Evolutionary conservation across 2,113 vertebrate species (phyloP), one percentile per base, ranked within the genome.

Genomic region (Anarhynchus alexandrinus): DNA sequence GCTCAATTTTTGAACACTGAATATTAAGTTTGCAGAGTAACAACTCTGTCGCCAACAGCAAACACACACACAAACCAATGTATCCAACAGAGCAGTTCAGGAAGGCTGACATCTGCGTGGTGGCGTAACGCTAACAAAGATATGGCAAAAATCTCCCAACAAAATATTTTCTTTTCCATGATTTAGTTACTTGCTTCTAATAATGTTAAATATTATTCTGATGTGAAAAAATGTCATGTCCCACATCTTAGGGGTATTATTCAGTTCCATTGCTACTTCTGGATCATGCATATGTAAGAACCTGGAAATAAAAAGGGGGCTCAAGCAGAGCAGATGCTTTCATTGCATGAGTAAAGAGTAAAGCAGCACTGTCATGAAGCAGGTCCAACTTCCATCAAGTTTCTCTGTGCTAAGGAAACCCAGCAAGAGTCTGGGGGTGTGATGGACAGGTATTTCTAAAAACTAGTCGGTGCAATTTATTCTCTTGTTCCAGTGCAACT

Each of bases 161-260:
- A 72, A 43, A 65, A 61, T 18, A 7, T 2, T 4, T 25, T 64
- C 2, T 42, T 77, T 72, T 61, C 49, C 0, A 0, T 43, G 8
- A n/a, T 45, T 87, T 73, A 21, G 45, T 92, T 95, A 4, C 12
- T 71, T 27, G n/a, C 17, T 19, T 88, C 38, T 72, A 57, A 40
- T 34, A 71, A 76, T 6, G 17, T 45, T 71, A 64, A 76, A 42
- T 55, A 27, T 59, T 36, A 57, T 34, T 58, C 16, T 82, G 6
- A 52, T 30, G 16, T 58, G 59, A 69, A 81, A 70, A 73, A 78
- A 51, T 2, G 5, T 51, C 0, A 15, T 7, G 12, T 45, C 34
- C 1, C 5, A 59, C 6, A 36, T 20, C 22, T 79, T 55, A 88
- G 52, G 5, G 19, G 11, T 61, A 43, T 90, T 76, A 64, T 58